Conservation (phyloP, 1,140 invertebrate species). For the Panagrolaimus sp. region DNA sequence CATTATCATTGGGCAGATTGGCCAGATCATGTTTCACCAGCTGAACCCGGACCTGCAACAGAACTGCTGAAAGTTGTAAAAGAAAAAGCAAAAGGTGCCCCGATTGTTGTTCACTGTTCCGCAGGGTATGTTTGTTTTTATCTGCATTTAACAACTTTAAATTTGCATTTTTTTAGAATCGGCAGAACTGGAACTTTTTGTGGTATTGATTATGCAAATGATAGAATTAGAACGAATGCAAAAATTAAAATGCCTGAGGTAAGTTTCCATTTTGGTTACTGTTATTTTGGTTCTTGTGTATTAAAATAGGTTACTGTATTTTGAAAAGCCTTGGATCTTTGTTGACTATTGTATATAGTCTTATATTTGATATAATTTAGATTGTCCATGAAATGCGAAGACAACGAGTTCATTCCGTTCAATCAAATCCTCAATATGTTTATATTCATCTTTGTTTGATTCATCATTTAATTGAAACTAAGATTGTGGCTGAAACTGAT, state of each 20-base stretch:
- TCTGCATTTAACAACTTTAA: neutral
- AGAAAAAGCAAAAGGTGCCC: conserved; percentile 2
- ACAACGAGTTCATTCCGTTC: neutral
- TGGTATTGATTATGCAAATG: neutral
- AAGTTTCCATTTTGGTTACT: neutral
- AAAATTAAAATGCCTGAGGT: conserved; percentile 1
- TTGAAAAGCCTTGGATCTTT: too few relatives aligned
- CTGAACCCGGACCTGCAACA: neutral
- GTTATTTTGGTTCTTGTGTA: too few relatives aligned
- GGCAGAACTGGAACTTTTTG: conserved; percentile 6
- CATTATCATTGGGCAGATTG: conserved; percentile 14
- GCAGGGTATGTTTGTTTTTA: conserved; percentile 10
- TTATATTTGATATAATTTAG: too few relatives aligned
- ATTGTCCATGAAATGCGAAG: conserved; percentile 1
- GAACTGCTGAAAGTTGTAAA: neutral
- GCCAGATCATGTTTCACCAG: conserved; percentile 13
- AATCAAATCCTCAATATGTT: conserved; percentile 7
- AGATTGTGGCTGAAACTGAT: neutral
- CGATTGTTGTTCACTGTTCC: conserved; percentile 6
- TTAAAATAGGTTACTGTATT: too few relatives aligned
- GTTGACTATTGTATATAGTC: too few relatives aligned
- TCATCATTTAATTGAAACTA: neutral
- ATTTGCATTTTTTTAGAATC: neutral
- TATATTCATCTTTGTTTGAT: neutral
- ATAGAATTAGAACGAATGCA: neutral